A percentile compares a stretch with the other conserved stretches of the same genome.
phyloP scores from a whole-genome alignment of 2,113 vertebrate genomes.

The Nicator chloris region DNA sequence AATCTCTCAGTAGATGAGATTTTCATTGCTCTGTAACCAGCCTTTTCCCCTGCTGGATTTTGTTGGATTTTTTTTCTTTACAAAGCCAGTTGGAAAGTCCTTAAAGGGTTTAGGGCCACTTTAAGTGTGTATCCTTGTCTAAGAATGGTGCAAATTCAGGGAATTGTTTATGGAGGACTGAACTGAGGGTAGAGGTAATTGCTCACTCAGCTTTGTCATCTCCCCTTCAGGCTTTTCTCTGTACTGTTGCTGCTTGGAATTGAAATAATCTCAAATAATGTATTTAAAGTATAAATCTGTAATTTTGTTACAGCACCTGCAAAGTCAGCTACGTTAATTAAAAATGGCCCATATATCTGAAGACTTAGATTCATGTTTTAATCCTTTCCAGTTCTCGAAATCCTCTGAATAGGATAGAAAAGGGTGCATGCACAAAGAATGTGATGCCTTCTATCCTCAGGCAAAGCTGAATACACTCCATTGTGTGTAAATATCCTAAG shows the following conservation, averaged over 20 bases:
- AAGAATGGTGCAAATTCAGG: neutral
- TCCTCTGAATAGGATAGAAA: neutral
- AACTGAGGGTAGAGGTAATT: neutral
- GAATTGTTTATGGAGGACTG: neutral
- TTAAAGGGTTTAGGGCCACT: neutral
- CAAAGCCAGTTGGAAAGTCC: neutral
- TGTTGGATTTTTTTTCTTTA: neutral
- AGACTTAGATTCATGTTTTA: neutral
- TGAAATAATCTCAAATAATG: neutral
- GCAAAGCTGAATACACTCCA: neutral
- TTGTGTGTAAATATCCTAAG: neutral
- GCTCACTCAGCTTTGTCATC: neutral
- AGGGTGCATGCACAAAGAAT: neutral
- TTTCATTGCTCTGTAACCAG: neutral
- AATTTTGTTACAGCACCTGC: neutral
- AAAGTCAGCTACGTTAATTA: neutral
- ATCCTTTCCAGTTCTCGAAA: neutral
- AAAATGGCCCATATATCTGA: neutral
- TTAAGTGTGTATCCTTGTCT: neutral
- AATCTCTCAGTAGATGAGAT: neutral
- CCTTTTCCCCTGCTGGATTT: neutral
- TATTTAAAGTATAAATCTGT: neutral
- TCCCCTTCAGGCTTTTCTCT: neutral
- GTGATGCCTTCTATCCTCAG: neutral
- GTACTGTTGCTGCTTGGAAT: neutral